These are phyloP conservation scores for Cyrtonyx montezumae DNA, from an alignment of 2,113 vertebrate species.

Conservation along the genomic window DNA sequence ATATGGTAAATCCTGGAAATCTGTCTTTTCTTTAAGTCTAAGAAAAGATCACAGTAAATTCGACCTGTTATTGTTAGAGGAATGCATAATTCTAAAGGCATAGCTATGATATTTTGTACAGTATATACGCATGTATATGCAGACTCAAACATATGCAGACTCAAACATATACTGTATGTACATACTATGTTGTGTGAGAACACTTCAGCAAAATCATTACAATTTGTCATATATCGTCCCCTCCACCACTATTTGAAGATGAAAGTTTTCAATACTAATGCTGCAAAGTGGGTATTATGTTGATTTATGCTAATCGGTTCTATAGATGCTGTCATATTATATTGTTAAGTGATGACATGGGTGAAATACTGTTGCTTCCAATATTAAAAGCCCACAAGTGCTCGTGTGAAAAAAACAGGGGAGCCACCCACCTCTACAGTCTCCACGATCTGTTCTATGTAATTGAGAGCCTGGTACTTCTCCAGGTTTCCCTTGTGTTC, in stretches of 20 bases:
- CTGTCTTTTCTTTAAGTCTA: not conserved
- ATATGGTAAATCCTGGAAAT: not conserved
- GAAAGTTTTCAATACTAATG: constrained; percentile 65
- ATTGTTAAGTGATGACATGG: constrained; percentile 48
- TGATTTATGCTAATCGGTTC: constrained; percentile 70
- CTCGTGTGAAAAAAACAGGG: not conserved
- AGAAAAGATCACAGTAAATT: not conserved
- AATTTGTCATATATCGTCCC: not conserved
- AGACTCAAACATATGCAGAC: not conserved
- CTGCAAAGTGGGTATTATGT: constrained; percentile 65
- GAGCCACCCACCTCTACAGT: not conserved
- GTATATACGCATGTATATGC: not conserved
- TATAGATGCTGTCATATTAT: constrained; percentile 54
- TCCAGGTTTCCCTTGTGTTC: not conserved
- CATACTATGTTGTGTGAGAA: not conserved
- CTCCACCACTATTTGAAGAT: constrained; percentile 16
- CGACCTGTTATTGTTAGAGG: not conserved
- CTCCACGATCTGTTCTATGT: not conserved
- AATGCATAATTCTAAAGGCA: not conserved
- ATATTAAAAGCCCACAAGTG: not conserved
- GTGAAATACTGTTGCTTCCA: constrained; percentile 48
- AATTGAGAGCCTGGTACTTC: not conserved
- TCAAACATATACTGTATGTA: not conserved
- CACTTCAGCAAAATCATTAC: constrained; percentile 1
- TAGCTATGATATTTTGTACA: not conserved